These are phyloP conservation scores for Enteromius mattozi DNA, from an alignment of 2,797 vertebrate species.

Conservation along the genomic window DNA sequence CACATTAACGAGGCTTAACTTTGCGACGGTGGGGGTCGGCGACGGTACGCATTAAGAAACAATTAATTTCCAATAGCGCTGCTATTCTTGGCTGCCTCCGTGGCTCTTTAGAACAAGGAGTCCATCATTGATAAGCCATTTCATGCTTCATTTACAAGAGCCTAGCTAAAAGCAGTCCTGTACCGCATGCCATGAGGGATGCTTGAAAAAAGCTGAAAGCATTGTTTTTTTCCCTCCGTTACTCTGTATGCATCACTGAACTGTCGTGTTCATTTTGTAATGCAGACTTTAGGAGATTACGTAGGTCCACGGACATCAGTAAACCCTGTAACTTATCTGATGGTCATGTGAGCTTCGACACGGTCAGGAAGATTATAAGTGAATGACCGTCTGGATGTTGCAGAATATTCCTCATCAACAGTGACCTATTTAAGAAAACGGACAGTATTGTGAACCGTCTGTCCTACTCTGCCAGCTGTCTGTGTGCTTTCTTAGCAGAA, in stretches of 20 bases:
- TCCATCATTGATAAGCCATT: slow-evolving; percentile 78
- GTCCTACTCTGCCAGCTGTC: slow-evolving; percentile 51
- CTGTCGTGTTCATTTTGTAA: slow-evolving; percentile 36
- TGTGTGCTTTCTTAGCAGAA: slow-evolving; percentile 33
- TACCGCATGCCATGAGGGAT: not conserved
- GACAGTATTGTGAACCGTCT: slow-evolving; percentile 50
- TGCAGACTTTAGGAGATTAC: slow-evolving; percentile 27
- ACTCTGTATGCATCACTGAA: slow-evolving; percentile 9
- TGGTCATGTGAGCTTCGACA: slow-evolving; percentile 15
- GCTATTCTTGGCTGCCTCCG: slow-evolving; percentile 75
- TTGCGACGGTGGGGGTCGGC: slow-evolving; percentile 70
- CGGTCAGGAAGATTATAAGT: slow-evolving; percentile 43
- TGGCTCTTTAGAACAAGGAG: slow-evolving; percentile 74
- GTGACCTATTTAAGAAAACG: slow-evolving; percentile 60
- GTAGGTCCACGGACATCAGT: not conserved
- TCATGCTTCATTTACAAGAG: slow-evolving; percentile 70
- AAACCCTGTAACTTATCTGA: slow-evolving; percentile 11
- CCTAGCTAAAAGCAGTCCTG: slow-evolving; percentile 22
- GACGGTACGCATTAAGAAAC: slow-evolving; percentile 80
- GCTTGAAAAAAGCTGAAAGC: slow-evolving; percentile 10
- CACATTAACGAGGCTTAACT: slow-evolving; percentile 80
- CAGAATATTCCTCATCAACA: slow-evolving; percentile 52
- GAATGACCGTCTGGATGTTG: slow-evolving; percentile 37
- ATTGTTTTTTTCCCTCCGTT: not conserved
- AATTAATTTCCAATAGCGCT: slow-evolving; percentile 82